phyloP scores from a whole-genome alignment of 2,113 vertebrate genomes.

The Spilogale gracilis region DNA sequence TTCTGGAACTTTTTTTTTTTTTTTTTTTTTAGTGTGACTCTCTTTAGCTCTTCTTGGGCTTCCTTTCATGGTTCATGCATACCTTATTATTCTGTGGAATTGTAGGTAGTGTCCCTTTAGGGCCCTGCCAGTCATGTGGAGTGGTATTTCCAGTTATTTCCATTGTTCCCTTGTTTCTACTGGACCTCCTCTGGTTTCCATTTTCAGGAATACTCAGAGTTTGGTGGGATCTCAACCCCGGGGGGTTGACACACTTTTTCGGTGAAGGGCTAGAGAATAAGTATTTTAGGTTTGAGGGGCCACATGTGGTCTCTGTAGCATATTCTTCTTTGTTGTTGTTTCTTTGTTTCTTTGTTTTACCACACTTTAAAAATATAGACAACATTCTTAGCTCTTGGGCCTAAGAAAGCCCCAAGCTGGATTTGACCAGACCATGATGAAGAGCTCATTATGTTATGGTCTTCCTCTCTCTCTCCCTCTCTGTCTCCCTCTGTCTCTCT shows the following conservation, averaged over 20 bases:
- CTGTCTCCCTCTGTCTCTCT: neutral
- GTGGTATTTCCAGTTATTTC: constrained; percentile 42
- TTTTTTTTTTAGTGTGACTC: constrained; percentile 24
- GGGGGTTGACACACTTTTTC: neutral
- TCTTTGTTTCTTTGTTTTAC: constrained; percentile 46
- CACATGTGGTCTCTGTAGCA: neutral
- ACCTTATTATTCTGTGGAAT: constrained; percentile 26
- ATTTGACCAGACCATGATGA: neutral
- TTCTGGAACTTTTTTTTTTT: constrained; percentile 71
- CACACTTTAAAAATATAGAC: constrained; percentile 5
- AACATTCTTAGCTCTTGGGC: neutral
- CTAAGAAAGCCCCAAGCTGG: neutral
- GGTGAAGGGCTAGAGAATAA: constrained; percentile 29
- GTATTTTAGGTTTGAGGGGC: constrained; percentile 15
- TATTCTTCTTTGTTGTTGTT: neutral
- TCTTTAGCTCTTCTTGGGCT: constrained; percentile 30
- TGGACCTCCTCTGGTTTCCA: constrained; percentile 24
- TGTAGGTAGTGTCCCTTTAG: neutral
- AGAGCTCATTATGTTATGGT: no score
- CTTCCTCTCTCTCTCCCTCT: neutral
- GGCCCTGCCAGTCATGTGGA: neutral
- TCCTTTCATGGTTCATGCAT: constrained; percentile 8
- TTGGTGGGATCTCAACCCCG: neutral
- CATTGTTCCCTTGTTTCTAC: constrained; percentile 12
- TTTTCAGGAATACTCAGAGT: constrained; percentile 46